phyloP scores from a whole-genome alignment of 2,113 vertebrate genomes.

The Falcunculus frontatus region DNA sequence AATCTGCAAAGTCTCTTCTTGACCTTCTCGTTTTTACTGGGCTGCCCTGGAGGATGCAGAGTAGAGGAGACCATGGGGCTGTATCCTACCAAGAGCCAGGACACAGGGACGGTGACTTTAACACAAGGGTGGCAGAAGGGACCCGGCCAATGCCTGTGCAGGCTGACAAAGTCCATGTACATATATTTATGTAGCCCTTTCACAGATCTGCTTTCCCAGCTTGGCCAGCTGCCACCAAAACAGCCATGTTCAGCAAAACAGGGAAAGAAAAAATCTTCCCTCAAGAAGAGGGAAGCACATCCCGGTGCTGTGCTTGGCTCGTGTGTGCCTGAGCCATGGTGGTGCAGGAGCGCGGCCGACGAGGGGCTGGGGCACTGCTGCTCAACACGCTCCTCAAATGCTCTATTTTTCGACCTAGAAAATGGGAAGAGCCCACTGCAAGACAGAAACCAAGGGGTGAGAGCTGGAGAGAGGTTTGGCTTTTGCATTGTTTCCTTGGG shows the following conservation, averaged over 20 bases:
- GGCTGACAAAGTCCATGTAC: neutral
- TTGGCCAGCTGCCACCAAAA: neutral
- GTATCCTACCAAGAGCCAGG: neutral
- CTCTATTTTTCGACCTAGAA: neutral
- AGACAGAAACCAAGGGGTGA: neutral
- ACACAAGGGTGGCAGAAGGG: neutral
- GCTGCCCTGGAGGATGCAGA: neutral
- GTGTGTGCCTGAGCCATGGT: fast-evolving
- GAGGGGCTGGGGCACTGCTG: neutral
- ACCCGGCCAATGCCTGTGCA: neutral
- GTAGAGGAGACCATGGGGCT: neutral
- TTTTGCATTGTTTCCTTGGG: neutral
- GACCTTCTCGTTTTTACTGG: neutral
- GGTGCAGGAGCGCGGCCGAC: fast-evolving
- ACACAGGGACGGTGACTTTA: neutral
- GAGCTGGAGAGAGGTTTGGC: neutral
- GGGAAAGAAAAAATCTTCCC: neutral
- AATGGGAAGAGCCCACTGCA: neutral
- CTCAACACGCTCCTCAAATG: neutral
- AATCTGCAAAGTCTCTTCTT: neutral
- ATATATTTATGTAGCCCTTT: neutral
- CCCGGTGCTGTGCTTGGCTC: neutral
- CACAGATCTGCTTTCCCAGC: neutral
- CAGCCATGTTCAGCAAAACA: neutral
- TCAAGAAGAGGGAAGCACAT: neutral